Base-by-base conservation (phyloP, 2,797 vertebrate genomes). In the Catamblyrhynchus diadema region DNA sequence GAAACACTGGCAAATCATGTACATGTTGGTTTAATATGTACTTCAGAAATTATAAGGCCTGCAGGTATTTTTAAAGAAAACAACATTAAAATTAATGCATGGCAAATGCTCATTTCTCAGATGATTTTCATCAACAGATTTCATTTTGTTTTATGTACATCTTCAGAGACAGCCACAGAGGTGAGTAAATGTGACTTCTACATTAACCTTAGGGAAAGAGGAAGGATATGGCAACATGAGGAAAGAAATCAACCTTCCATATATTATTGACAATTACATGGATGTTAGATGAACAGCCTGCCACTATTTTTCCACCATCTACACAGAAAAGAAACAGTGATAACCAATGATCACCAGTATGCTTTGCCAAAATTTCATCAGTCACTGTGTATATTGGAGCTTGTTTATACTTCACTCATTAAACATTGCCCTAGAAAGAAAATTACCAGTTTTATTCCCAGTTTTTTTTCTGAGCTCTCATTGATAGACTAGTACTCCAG, bases 21-120 rank as follows among this genome's bases (percentile, higher is more conserved):
- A 91, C 91, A 25, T 39, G 35, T 39, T 59, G 73, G 94, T 96
- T 96, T 96, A 97, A 95, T 92, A 82, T 78, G 75, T 95, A 94
- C 75, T 92, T 67, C 65, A 87, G 53, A 81, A 92, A 85, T 82
- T 78, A 53, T 53, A 51, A 33, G 12, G 56, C 50, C 54, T 51
- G 32, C 16, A 56, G 8, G 20, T 45, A 47, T 30, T 82, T 80
- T 94, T 65, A 50, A 87, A 77, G 64, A 92, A 90, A 94, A 23
- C 1, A 1, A 20, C 12, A 19, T n/a, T 73, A 84, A 35, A 84
- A 88, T 57, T 32, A 79, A 79, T 20, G 16, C 4, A 21, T 0
- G 14, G 28, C 48, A 86, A 91, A 57, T 30, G 25, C 10, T 59
- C 15, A 60, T 60, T 90, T 92, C 32, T 80, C 4, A 2, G 13